These are phyloP conservation scores for Noctua pronuba DNA, from an alignment of 2,888 invertebrate species.

Conservation along the genomic window DNA sequence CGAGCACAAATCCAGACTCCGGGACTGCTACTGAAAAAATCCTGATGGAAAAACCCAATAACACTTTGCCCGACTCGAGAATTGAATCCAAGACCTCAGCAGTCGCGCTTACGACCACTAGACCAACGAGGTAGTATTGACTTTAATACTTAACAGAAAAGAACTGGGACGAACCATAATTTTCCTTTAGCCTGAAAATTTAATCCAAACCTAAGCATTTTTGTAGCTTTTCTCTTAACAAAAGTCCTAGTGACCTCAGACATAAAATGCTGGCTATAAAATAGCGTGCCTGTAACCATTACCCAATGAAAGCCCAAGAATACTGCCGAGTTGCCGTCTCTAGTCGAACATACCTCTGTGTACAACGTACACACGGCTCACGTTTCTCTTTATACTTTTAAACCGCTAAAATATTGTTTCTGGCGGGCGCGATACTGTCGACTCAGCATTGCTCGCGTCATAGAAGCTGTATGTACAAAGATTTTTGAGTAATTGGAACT, in stretches of 20 bases:
- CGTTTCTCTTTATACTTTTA: constrained; percentile 84
- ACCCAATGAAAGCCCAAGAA: constrained; percentile 54
- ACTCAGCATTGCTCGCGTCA: constrained; percentile 76
- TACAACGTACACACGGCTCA: constrained; percentile 66
- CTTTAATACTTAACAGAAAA: constrained; percentile 21
- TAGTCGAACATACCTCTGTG: constrained; percentile 55
- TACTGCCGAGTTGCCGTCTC: constrained; percentile 62
- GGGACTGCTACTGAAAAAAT: no score
- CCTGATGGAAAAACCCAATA: neutral
- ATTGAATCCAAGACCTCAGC: neutral
- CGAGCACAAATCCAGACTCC: neutral
- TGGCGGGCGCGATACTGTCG: constrained; percentile 82
- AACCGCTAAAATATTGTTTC: constrained; percentile 88
- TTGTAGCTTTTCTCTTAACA: constrained; percentile 40
- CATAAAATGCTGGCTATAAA: constrained; percentile 53
- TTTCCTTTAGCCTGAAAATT: constrained; percentile 28
- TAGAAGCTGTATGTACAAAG: constrained; percentile 65
- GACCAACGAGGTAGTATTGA: neutral
- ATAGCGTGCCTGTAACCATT: constrained; percentile 44
- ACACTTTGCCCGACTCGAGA: neutral
- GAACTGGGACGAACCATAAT: neutral
- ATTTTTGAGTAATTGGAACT: constrained; percentile 65
- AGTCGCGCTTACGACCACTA: neutral
- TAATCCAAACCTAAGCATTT: constrained; percentile 18
- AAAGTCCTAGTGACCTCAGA: constrained; percentile 46